phyloP scores from a whole-genome alignment of 23 tunicate species.

The Halocynthia roretzi region DNA sequence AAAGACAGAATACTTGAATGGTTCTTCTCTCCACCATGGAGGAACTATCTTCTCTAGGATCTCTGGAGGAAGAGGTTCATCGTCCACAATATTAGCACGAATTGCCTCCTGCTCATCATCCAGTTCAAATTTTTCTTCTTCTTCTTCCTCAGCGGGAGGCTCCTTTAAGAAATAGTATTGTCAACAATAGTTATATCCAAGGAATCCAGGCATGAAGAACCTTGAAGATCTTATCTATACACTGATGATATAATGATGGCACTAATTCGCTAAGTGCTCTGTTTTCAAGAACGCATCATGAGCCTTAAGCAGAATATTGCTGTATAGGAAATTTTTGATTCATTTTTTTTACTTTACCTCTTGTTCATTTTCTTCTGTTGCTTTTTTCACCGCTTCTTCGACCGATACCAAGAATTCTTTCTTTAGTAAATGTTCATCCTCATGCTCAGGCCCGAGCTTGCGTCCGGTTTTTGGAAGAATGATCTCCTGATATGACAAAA shows the following conservation, averaged over 20 bases:
- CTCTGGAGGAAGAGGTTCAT: slow-evolving; percentile 85
- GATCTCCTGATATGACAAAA: slow-evolving; percentile 45
- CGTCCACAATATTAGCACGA: slow-evolving; percentile 53
- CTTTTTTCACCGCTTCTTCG: slow-evolving; percentile 71
- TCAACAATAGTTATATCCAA: background rate
- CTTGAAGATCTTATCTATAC: no score
- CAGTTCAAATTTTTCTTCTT: slow-evolving; percentile 72
- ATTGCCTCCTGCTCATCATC: slow-evolving; percentile 83
- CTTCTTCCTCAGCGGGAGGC: slow-evolving; percentile 39
- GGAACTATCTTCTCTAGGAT: slow-evolving; percentile 74
- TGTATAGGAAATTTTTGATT: background rate
- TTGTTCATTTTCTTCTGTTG: slow-evolving; percentile 21
- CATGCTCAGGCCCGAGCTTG: slow-evolving; percentile 92
- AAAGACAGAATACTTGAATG: slow-evolving; percentile 86
- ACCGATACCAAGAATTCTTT: slow-evolving; percentile 63
- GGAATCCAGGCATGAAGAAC: no score
- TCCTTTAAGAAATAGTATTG: slow-evolving; percentile 3
- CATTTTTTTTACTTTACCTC: background rate
- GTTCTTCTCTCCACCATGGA: slow-evolving; percentile 74
- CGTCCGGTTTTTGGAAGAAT: slow-evolving; percentile 68
- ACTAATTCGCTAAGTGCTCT: no score
- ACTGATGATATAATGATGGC: no score
- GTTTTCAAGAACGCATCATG: no score
- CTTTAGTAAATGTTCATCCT: slow-evolving; percentile 52
- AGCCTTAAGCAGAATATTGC: no score